Conservation (phyloP, 2,888 invertebrate genomes). For the Ornithoptera priamus region DNA sequence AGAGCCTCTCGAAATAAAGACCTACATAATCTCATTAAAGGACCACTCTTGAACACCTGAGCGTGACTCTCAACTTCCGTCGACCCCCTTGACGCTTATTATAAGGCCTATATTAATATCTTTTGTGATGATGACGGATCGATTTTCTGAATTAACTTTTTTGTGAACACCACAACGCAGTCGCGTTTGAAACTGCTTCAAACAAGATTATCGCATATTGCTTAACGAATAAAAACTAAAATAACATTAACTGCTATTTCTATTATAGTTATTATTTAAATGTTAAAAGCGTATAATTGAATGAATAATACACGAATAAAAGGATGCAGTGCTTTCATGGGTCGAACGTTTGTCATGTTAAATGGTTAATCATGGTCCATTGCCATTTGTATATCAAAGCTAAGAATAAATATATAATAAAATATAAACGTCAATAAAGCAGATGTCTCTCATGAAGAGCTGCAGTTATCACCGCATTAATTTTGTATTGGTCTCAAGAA, state of each 20-base stretch:
- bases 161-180: conserved; percentile 32
- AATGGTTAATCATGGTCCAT: conserved; percentile 8
- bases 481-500: no score
- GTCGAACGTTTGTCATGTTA: conserved; percentile 18
- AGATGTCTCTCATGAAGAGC: background rate
- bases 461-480: background rate
- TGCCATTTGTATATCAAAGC: background rate
- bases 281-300: conserved; percentile 61
- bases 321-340: conserved; percentile 3
- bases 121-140: conserved; percentile 62
- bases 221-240: conserved; percentile 24
- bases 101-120: conserved; percentile 47
- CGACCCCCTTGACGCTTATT: conserved; percentile 44
- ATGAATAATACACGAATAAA: conserved; percentile 56
- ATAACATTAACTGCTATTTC: conserved; percentile 2
- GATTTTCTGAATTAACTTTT: conserved; percentile 63
- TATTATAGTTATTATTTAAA: conserved; percentile 12
- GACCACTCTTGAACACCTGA: conserved; percentile 41
- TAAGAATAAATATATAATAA: background rate
- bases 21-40: conserved; percentile 38
- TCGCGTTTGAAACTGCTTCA: conserved; percentile 16
- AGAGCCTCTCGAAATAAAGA: conserved; percentile 30
- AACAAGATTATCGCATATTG: conserved; percentile 24
- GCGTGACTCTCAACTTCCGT: conserved; percentile 49
- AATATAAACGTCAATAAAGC: background rate